These are phyloP conservation scores for Aphaenogaster ashmeadi DNA, from an alignment of 1,140 invertebrate species.

Conservation along the genomic window DNA sequence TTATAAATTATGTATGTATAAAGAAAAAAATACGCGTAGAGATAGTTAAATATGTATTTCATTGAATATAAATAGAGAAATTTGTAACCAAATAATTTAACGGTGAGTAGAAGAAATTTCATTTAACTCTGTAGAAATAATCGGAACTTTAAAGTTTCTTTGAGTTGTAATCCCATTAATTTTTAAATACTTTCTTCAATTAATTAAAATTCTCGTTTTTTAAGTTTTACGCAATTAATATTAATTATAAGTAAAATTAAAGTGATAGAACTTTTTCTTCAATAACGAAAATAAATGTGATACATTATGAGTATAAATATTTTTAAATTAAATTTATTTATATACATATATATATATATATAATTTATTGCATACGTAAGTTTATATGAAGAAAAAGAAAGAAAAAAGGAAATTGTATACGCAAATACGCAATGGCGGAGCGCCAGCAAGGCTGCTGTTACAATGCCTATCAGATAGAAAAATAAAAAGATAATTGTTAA, in stretches of 20 bases:
- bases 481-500: no score
- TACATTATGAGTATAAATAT: not conserved
- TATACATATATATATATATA: no score
- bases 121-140: not conserved
- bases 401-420: no score
- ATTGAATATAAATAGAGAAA: not conserved
- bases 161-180: not conserved
- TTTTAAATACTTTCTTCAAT: not conserved
- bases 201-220: not conserved
- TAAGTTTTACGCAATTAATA: not conserved
- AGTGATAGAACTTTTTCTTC: not conserved
- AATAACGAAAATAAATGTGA: not conserved
- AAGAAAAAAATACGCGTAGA: not conserved
- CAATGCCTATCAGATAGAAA: no score
- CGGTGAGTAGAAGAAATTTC: not conserved
- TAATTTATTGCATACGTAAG: no score
- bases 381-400: no score
- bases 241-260: conserved; percentile 7
- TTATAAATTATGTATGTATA: no score
- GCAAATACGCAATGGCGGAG: no score
- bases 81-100: not conserved
- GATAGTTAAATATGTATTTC: not conserved
- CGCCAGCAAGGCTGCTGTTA: no score
- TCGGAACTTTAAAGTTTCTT: not conserved
- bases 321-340: not conserved